Evolutionary conservation across 2,113 vertebrate species (phyloP), one percentile per base, ranked within the genome.

Genomic region (Gopherus evgoodei): DNA sequence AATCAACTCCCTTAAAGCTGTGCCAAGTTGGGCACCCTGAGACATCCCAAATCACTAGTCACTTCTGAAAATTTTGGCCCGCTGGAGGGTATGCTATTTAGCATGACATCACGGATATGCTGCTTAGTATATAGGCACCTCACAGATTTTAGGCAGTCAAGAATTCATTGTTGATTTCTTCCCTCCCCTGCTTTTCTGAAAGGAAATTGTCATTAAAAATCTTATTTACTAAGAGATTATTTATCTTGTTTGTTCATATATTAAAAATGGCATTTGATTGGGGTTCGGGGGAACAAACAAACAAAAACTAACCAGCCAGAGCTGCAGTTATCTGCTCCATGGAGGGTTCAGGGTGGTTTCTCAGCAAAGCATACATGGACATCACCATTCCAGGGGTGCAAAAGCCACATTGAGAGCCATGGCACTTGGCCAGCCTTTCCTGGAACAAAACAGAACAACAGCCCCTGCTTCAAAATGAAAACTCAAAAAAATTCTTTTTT

Each of bases 361-460:
- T 98, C 93, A 99, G 96, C 91, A 99, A 98, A 8, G 98, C 78
- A 83, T 99, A 99, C 97, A 98, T 98, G 75, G 99, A 98, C 99
- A 99, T 99, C 96, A 99, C 99, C 98, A 99, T 98, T 76, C 99
- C 99, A 14, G 99, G 99, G 0, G 99, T 98, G 93, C 99, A 99
- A 97, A 99, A 99, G 82, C 99, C 99, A 35, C 99, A 99, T 95
- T 99, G 99, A 75, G 99, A 99, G 44, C 99, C 99, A 29, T 99
- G 98, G 80, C 98, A 98, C 96, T 98, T 99, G 8, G 98, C 99
- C 79, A 99, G 98, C 31, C 99, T 98, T 96, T 99, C 99, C 99
- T 99, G 86, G 82, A 93, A 93, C 1, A 17, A 87, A 78, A 84
- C 7, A 91, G 8, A 69, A 84, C 50, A 90, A 91, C 78, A 1